A percentile compares a stretch with the other conserved stretches of the same genome.
Conservation (phyloP, 2,888 invertebrate genomes). For the Morinoia aosen region DNA sequence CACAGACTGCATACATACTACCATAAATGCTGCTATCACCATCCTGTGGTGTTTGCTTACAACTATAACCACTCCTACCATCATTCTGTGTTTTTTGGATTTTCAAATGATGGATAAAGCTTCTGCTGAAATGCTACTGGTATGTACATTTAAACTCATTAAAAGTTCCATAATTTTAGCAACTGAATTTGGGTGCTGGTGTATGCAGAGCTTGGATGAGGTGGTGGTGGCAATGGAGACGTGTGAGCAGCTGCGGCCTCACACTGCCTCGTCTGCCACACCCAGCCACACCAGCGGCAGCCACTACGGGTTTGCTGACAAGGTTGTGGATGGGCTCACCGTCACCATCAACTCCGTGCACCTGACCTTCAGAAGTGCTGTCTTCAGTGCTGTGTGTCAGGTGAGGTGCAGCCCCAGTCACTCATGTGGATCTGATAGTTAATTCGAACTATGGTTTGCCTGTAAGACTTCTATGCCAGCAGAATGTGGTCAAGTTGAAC, state of each 20-base stretch:
- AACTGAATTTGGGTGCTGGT: neutral
- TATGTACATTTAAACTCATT: neutral
- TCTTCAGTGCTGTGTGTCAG: conserved; percentile 96
- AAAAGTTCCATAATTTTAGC: neutral
- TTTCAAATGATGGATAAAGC: neutral
- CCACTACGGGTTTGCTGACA: conserved; percentile 87
- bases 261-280: conserved; percentile 68
- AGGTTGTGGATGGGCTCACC: conserved; percentile 98
- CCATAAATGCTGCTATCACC: neutral
- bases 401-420: conserved; percentile 74
- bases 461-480: neutral
- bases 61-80: too few species aligned
- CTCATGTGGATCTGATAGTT: neutral
- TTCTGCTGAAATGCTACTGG: neutral
- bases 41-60: too few species aligned
- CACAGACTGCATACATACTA: neutral
- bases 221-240: conserved; percentile 94
- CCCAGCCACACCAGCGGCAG: conserved; percentile 75
- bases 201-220: conserved; percentile 86
- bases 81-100: too few species aligned
- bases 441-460: neutral
- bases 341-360: conserved; percentile 95
- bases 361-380: conserved; percentile 93
- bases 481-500: neutral
- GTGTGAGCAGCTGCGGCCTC: conserved; percentile 83